Conservation (phyloP, 2,888 invertebrate genomes). For the Nephrocerus scutellatus region DNA sequence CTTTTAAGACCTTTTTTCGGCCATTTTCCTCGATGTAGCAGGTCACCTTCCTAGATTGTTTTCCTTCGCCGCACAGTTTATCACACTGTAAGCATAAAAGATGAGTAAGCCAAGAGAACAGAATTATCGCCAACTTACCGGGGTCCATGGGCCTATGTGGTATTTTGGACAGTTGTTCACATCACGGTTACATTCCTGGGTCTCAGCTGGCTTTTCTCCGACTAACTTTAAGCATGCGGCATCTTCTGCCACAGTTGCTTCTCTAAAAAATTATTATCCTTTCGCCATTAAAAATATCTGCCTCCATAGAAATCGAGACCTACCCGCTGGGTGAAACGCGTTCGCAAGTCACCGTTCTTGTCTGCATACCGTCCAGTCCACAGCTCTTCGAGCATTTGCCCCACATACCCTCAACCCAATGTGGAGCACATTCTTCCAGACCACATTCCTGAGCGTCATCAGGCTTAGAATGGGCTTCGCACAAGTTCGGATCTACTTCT, state of each 20-base stretch:
- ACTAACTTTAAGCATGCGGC: slow-evolving; percentile 61
- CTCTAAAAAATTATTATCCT: slow-evolving; percentile 38
- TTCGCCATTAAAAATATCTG: not conserved
- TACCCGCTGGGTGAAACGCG: slow-evolving; percentile 67
- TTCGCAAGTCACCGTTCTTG: slow-evolving; percentile 70
- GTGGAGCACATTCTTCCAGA: slow-evolving; percentile 67
- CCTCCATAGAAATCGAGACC: slow-evolving; percentile 18
- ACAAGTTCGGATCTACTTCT: slow-evolving; percentile 66
- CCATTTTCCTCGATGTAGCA: slow-evolving; percentile 65
- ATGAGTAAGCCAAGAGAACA: not conserved
- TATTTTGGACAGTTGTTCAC: slow-evolving; percentile 72
- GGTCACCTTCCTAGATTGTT: slow-evolving; percentile 68
- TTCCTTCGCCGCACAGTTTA: slow-evolving; percentile 84
- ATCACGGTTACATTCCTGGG: slow-evolving; percentile 68
- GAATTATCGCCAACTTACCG: slow-evolving; percentile 62
- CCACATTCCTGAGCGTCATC: slow-evolving; percentile 64
- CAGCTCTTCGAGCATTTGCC: slow-evolving; percentile 74
- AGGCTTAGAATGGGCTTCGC: slow-evolving; percentile 71
- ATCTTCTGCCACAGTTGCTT: slow-evolving; percentile 65
- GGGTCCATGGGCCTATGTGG: slow-evolving; percentile 85
- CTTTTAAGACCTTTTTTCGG: slow-evolving; percentile 60
- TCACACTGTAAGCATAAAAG: slow-evolving; percentile 58
- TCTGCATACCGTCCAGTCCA: slow-evolving; percentile 66
- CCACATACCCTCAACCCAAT: slow-evolving; percentile 77
- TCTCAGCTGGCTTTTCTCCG: slow-evolving; percentile 63